Conservation (phyloP, 1,140 invertebrate genomes). For the Drosophila micromelanica region DNA sequence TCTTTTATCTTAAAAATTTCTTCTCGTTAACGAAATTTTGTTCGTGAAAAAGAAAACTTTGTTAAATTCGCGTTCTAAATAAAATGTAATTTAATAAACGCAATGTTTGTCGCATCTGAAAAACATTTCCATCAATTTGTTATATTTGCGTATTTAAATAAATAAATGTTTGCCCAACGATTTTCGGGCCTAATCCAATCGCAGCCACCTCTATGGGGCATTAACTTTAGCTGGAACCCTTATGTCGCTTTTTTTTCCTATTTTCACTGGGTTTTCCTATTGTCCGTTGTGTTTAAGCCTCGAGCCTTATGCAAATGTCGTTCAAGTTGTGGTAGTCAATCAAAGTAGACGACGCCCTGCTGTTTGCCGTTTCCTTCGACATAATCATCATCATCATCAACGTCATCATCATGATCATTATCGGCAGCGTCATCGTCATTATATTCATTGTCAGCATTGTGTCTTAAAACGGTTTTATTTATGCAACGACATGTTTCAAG, state of each 20-base stretch:
- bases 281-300: constrained; percentile 66
- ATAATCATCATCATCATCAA: constrained; percentile 35
- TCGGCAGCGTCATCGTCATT: constrained; percentile 36
- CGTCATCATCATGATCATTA: constrained; percentile 6
- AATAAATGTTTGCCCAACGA: constrained; percentile 1
- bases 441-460: constrained; percentile 44
- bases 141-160: not conserved
- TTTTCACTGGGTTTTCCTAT: constrained; percentile 25
- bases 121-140: not conserved
- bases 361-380: constrained; percentile 17
- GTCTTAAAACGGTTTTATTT: constrained; percentile 76
- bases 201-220: not conserved
- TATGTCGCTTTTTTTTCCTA: constrained; percentile 20
- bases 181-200: constrained; percentile 2
- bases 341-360: constrained; percentile 60
- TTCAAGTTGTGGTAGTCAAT: constrained; percentile 64
- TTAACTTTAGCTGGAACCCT: not conserved
- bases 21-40: not conserved
- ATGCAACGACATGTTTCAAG: constrained; percentile 76
- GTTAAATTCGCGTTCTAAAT: not conserved
- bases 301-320: constrained; percentile 70
- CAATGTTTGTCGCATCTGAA: not conserved
- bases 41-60: not conserved
- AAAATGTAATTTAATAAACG: not conserved
- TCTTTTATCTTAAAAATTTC: not conserved